Base-by-base conservation (phyloP, 2,888 invertebrate species). In the Drosophila bunnanda region DNA sequence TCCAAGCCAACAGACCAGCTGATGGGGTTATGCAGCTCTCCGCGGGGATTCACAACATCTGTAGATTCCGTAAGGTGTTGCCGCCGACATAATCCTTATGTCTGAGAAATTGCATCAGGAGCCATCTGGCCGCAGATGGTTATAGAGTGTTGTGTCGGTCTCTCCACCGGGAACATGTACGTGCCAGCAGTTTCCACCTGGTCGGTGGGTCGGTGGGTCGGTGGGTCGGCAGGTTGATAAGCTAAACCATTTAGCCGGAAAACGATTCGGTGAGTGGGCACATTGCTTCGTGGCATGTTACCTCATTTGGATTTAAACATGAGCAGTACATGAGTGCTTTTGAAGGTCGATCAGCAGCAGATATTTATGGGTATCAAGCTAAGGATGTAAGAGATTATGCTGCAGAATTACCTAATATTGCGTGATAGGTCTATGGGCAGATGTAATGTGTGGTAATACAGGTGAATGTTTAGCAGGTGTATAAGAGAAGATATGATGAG, bases 81-180 rank as follows among this genome's bases (percentile, higher is more conserved):
- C 12, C 20, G 34, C 43, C 50, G 9, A 22, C 20, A 34, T 61
- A 43, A 61, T 44, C 61, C 59, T 58, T 58, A 32, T 60, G 59
- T 60, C 59, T 58, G 30, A 41, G 39, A 20, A 60, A 50, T 50
- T 43, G 41, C 64, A 65, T 64, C 48, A 65, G 64, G 22, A 32
- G 25, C 13, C 50, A 57, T 17, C 54, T n/a, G 38, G 38, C 38
- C 38, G 50, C 54, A 59, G 60, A 41, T 59, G 60, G 43, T 59
- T 36, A 34, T 44, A 44, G 34, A 36, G 59, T 36, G 50, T 20
- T 15, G 32, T 32, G 32, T 30, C 30, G 17, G 48, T 15, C 32
- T 10, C 36, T 17, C 13, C 50, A 12, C 17, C 20, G 25, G 12
- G 12, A 7, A 20, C 66, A 53, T 10, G 44, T 67, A 66, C 43